A percentile compares a stretch with the other conserved stretches of the same genome.
Conservation (phyloP, 1,140 invertebrate species). For the Apolygus lucorum region DNA sequence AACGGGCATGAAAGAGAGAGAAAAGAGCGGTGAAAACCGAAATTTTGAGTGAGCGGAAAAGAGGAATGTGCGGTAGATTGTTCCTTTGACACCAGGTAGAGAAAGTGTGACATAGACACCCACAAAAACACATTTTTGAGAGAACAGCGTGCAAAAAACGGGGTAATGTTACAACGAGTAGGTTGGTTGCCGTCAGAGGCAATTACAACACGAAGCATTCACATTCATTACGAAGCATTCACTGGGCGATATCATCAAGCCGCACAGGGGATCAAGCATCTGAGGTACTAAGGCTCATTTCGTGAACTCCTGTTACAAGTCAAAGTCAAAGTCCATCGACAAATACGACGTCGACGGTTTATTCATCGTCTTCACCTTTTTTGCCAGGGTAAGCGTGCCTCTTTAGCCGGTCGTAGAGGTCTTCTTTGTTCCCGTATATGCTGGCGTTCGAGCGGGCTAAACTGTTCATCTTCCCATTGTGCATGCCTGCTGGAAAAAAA, state of each 20-base stretch:
- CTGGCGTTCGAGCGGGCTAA: conserved; percentile 83
- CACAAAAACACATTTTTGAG: too few relatives aligned
- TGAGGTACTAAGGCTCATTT: too few relatives aligned
- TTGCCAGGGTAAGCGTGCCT: conserved; percentile 91
- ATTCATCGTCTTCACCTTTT: conserved; percentile 53
- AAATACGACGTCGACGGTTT: not conserved
- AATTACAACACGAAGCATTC: too few relatives aligned
- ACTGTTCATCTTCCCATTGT: conserved; percentile 78
- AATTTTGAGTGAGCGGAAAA: not conserved
- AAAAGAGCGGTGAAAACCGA: not conserved
- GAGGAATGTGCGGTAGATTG: not conserved
- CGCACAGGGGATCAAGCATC: too few relatives aligned
- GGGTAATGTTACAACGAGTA: too few relatives aligned
- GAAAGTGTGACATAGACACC: not conserved
- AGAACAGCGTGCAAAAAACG: too few relatives aligned
- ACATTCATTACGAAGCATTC: too few relatives aligned
- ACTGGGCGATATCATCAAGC: too few relatives aligned
- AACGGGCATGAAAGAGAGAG: too few relatives aligned
- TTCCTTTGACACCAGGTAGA: not conserved
- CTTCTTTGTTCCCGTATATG: conserved; percentile 91
- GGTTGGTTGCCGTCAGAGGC: too few relatives aligned
- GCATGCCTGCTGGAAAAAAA: too few relatives aligned
- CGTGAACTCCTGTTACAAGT: not conserved
- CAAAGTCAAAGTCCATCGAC: not conserved
- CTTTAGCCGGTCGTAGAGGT: conserved; percentile 89